Evolutionary conservation across 2,888 invertebrate species (phyloP), one percentile per base, ranked within the genome.

Genomic region (Capitulum mitella): DNA sequence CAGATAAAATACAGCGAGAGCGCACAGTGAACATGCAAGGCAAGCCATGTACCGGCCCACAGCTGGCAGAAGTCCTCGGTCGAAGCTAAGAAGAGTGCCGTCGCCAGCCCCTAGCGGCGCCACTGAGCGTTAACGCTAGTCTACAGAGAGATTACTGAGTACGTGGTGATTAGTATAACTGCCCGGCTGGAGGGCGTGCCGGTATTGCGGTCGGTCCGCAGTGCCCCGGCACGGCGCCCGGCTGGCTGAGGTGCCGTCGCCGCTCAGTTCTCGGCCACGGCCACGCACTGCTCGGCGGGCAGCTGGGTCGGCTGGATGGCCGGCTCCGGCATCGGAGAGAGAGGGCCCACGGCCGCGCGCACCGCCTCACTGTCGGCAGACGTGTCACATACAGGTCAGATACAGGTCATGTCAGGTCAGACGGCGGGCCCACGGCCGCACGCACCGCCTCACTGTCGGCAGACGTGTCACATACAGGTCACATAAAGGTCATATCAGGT

Each of bases 251-350:
- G 54, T 8, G 58, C 58, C n/a, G 58, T 0, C 29, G 5, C 29
- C 6, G 34, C 32, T 64, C 32, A 64, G 64, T 64, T 64, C 19
- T 64, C 70, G 40, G 70, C 40, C 70, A 70, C 70, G 40, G 70
- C 40, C 70, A 70, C 70, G 12, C 70, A 40, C 70, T 70, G 70
- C 37, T 40, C 40, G 37, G 34, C 70, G 1, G 40, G 70, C 70
- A 70, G 70, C 37, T 8, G 40, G 10, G 40, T 40, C 16, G 12
- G 19, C 37, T 70, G 37, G 70, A 70, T 40, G 26, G 70, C 37
- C 22, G 70, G 70, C 70, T 70, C 70, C 37, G 70, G 70, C 37
- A 37, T 29, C 37, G 37, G 70, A 22, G 26, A 0, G 19, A 70
- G 70, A 22, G 70, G 70, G 3, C 37, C 37, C 40, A 70, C 70